Evolutionary conservation across 2,113 vertebrate genomes (phyloP).

Genomic region (Ceyx cyanopectus): DNA sequence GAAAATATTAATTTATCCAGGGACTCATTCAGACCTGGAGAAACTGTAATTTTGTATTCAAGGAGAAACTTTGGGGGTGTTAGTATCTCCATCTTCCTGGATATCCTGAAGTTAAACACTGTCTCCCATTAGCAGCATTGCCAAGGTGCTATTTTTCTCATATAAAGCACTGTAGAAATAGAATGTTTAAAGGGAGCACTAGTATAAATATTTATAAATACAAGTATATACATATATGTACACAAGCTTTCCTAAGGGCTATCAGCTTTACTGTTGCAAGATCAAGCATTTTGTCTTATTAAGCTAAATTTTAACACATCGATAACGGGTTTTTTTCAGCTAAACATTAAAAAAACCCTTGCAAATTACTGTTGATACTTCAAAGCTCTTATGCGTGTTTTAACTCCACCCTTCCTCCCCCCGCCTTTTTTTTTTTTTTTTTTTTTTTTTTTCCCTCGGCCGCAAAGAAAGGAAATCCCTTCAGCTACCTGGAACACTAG

Average conservation of each 20-base stretch:
- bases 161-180: not conserved
- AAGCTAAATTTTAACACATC: not conserved
- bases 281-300: not conserved
- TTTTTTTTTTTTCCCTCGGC: not conserved
- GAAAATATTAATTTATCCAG: not conserved
- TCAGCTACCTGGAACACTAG: conserved; percentile 53
- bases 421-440: accelerated
- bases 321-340: not conserved
- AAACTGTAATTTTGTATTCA: not conserved
- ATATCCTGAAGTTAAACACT: not conserved
- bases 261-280: not conserved
- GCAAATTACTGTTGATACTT: not conserved
- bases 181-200: not conserved
- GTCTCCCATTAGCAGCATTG: not conserved
- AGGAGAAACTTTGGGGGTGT: not conserved
- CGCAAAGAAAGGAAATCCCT: not conserved
- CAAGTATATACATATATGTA: not conserved
- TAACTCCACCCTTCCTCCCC: too few relatives aligned
- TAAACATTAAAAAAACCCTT: not conserved
- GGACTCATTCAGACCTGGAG: not conserved
- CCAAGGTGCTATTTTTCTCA: not conserved
- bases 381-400: not conserved
- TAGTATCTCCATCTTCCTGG: not conserved
- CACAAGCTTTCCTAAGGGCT: not conserved
- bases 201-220: not conserved